These are phyloP conservation scores for Automeris io DNA, from an alignment of 2,888 invertebrate species.

Conservation along the genomic window DNA sequence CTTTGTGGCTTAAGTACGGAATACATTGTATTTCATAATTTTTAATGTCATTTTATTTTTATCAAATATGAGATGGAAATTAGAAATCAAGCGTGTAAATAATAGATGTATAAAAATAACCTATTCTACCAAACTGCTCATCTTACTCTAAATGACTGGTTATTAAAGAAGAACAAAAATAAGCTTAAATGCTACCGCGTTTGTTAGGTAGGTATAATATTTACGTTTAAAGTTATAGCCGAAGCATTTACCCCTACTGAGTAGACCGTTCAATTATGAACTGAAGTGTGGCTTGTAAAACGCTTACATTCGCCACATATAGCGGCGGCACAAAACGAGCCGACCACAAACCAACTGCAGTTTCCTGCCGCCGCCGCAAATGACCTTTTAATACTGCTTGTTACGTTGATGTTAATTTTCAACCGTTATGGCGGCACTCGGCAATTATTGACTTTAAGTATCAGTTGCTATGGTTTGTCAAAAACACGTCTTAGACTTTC, in stretches of 20 bases:
- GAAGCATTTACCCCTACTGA: background rate
- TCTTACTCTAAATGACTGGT: too few species aligned
- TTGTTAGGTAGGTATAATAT: too few species aligned
- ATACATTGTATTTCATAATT: too few species aligned
- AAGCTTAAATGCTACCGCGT: too few species aligned
- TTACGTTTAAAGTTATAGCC: too few species aligned
- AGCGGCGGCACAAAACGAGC: conserved; percentile 39
- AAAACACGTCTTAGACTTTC: conserved; percentile 11
- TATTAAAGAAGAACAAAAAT: too few species aligned
- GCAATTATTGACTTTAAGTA: conserved; percentile 32
- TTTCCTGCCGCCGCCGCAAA: conserved; percentile 67
- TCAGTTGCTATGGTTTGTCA: conserved; percentile 17
- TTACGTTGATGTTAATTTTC: conserved; percentile 46
- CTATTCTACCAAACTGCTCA: too few species aligned
- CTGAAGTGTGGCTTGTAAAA: conserved; percentile 24
- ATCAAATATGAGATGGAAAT: too few species aligned
- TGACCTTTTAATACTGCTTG: conserved; percentile 57
- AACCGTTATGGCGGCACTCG: conserved; percentile 34
- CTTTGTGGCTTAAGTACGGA: too few species aligned
- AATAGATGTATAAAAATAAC: too few species aligned
- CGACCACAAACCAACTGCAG: conserved; percentile 53
- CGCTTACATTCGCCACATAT: conserved; percentile 30
- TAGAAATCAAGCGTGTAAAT: too few species aligned
- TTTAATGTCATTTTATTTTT: too few species aligned
- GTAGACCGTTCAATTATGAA: conserved; percentile 18